Percentiles rank a stretch among this genome's conserved stretches.
phyloP scores from a whole-genome alignment of 2,888 invertebrate genomes.

The Eupsilia transversa region DNA sequence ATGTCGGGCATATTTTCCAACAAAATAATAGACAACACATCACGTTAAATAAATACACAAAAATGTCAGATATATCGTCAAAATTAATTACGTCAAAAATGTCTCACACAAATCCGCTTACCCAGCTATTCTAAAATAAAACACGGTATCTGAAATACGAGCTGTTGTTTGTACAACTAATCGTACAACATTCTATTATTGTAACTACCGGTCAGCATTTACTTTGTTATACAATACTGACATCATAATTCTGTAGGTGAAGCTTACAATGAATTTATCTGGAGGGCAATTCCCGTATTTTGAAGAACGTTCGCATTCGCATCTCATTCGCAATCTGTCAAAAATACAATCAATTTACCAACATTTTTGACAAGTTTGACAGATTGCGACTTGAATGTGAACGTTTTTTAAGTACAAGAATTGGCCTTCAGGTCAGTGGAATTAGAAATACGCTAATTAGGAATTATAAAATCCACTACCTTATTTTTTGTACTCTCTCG shows the following conservation, averaged over 20 bases:
- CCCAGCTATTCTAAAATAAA: neutral
- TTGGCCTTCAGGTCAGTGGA: constrained; percentile 9
- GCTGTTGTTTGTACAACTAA: constrained; percentile 26
- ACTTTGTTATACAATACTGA: constrained; percentile 45
- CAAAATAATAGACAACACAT: neutral
- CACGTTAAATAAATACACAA: neutral
- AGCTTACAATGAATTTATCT: constrained; percentile 5
- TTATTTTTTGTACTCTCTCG: neutral
- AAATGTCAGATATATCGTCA: neutral
- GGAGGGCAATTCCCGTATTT: too few species aligned
- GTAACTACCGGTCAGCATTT: constrained; percentile 25
- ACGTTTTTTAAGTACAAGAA: too few species aligned
- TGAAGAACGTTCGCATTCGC: too few species aligned
- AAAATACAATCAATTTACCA: too few species aligned
- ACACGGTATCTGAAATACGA: constrained; percentile 23
- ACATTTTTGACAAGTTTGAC: too few species aligned
- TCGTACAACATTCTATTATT: constrained; percentile 31
- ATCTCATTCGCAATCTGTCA: too few species aligned
- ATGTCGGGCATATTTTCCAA: neutral
- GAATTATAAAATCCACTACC: neutral
- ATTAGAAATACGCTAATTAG: neutral
- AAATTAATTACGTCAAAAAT: neutral
- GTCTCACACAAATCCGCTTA: neutral
- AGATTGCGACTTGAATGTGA: too few species aligned
- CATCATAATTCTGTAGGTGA: constrained; percentile 19